Percentiles rank a stretch among this genome's conserved stretches.
Evolutionary conservation across 2,113 vertebrate species (phyloP).

Genomic region (Psittacara wagleri): DNA sequence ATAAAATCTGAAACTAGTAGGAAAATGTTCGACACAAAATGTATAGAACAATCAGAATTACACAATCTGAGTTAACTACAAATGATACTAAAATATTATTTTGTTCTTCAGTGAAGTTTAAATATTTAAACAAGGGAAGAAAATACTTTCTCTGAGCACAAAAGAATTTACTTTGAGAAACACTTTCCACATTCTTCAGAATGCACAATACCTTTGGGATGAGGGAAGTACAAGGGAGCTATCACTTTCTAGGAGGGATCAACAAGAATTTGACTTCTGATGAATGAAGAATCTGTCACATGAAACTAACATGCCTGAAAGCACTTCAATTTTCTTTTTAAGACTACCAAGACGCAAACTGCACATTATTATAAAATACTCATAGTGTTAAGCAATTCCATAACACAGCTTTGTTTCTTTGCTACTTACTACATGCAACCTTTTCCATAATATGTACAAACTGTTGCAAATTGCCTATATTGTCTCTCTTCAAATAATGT

Average conservation of each 20-base stretch:
- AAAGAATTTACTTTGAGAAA: constrained; percentile 16
- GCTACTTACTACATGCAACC: neutral
- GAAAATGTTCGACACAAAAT: neutral
- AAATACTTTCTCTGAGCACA: neutral
- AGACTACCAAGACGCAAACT: neutral
- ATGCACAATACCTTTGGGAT: neutral
- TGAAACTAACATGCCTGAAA: neutral
- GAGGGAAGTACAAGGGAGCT: neutral
- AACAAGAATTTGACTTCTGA: neutral
- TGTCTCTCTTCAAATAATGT: neutral
- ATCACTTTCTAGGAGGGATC: neutral
- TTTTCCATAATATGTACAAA: neutral
- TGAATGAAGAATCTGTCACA: neutral
- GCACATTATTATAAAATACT: neutral
- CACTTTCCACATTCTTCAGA: constrained; percentile 1
- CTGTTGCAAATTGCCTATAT: constrained; percentile 9
- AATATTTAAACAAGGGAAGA: neutral
- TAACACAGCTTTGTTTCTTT: neutral
- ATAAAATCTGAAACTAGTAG: neutral
- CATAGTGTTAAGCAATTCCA: neutral
- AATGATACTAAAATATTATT: neutral
- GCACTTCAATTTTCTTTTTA: neutral
- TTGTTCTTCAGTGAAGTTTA: neutral
- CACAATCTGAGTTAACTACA: neutral
- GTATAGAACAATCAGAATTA: neutral